These are phyloP conservation scores for Trichonephila inaurata DNA, from an alignment of 1,140 invertebrate species.

Conservation along the genomic window DNA sequence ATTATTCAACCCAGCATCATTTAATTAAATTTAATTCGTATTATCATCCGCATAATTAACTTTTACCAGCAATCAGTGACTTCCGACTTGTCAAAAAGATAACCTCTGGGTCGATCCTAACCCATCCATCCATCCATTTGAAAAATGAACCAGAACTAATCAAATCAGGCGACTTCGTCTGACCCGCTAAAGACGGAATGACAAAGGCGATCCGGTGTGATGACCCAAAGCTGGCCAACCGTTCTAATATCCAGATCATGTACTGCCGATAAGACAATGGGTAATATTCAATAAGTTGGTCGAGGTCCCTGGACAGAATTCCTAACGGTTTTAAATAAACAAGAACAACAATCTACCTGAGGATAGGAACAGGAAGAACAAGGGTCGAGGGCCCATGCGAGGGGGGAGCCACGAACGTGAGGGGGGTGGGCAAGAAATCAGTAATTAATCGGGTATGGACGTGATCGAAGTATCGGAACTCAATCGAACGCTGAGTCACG, in stretches of 20 bases:
- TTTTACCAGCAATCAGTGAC: neutral
- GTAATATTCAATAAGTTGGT: conserved; percentile 68
- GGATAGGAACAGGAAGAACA: conserved; percentile 54
- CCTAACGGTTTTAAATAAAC: conserved; percentile 23
- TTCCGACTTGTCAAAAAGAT: neutral
- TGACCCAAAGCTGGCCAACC: neutral
- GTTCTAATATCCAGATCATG: conserved; percentile 25
- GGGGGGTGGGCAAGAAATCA: neutral
- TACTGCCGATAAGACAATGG: conserved; percentile 42
- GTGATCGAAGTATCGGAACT: conserved; percentile 69
- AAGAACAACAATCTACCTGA: conserved; percentile 50
- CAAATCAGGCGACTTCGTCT: neutral
- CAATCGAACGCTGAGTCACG: conserved; percentile 33
- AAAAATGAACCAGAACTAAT: neutral
- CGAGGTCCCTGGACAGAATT: conserved; percentile 24
- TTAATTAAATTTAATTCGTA: conserved; percentile 13
- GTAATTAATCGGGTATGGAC: conserved; percentile 57
- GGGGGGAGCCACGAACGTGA: neutral
- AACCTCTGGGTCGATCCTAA: conserved; percentile 17
- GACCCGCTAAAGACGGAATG: neutral
- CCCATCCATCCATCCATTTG: neutral
- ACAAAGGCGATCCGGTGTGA: neutral
- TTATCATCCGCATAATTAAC: neutral
- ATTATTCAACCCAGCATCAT: conserved; percentile 1
- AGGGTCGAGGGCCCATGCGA: conserved; percentile 10